Percentiles rank a stretch among this genome's conserved stretches.
Conservation (phyloP, 2,797 vertebrate genomes). For the Gobio occitaniae region DNA sequence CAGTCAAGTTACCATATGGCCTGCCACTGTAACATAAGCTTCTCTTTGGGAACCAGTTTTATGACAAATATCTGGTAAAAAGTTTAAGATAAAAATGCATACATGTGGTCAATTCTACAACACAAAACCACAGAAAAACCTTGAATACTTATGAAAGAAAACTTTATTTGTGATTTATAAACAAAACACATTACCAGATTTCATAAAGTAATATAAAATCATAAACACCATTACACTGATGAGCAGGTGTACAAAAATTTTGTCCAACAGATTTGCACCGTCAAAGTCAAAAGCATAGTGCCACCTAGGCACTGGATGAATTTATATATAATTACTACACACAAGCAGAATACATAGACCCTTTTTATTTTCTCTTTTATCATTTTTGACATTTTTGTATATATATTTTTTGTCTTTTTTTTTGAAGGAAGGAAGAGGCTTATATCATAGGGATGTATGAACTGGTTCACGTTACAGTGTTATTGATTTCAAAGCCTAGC, state of each 20-base stretch:
- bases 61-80: neutral
- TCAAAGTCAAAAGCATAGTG: slow-evolving; percentile 88
- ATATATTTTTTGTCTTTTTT: slow-evolving; percentile 34
- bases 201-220: slow-evolving; percentile 77
- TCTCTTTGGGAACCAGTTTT: neutral
- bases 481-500: slow-evolving; percentile 83
- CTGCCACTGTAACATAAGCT: neutral
- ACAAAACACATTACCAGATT: slow-evolving; percentile 88
- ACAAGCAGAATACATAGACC: slow-evolving; percentile 95
- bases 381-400: slow-evolving; percentile 57
- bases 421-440: slow-evolving; percentile 66
- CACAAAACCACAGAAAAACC: slow-evolving; percentile 3
- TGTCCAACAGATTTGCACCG: slow-evolving; percentile 84
- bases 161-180: slow-evolving; percentile 98
- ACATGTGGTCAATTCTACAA: too few relatives aligned
- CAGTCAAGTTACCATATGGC: neutral
- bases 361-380: slow-evolving; percentile 57
- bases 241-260: slow-evolving; percentile 89
- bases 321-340: slow-evolving; percentile 96
- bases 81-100: neutral
- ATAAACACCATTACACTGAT: slow-evolving; percentile 91
- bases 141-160: slow-evolving; percentile 80
- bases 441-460: slow-evolving; percentile 88
- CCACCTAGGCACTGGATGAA: slow-evolving; percentile 81
- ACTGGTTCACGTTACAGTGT: slow-evolving; percentile 85